Conservation (phyloP, 1,140 invertebrate genomes). For the Drosophila serrata region DNA sequence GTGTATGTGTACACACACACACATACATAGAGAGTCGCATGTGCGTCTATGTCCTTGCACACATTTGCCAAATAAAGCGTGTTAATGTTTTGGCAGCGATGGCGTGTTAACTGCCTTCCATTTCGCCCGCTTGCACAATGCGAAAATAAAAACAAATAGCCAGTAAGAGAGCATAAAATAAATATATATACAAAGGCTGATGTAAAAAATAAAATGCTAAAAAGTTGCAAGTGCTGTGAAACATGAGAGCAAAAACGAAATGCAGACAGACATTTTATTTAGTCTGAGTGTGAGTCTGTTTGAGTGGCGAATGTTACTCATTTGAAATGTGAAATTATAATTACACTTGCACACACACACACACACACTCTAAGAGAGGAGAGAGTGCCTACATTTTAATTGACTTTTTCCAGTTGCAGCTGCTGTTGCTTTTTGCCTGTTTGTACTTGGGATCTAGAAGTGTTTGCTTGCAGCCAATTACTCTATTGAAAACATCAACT, state of each 20-base stretch:
- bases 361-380: conserved; percentile 4
- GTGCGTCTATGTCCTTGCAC: conserved; percentile 64
- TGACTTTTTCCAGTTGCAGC: conserved; percentile 44
- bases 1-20: not conserved
- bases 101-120: conserved; percentile 80
- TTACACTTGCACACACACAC: conserved; percentile 40
- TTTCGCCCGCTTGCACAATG: conserved; percentile 76
- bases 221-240: conserved; percentile 40
- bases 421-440: conserved; percentile 20
- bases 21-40: not conserved
- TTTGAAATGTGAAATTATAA: conserved; percentile 67
- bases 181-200: conserved; percentile 44
- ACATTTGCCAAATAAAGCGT: conserved; percentile 82
- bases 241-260: conserved; percentile 33
- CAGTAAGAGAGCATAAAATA: conserved; percentile 55
- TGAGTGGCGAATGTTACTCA: conserved; percentile 49
- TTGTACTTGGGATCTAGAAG: conserved; percentile 18
- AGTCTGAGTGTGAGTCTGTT: conserved; percentile 19
- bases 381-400: conserved; percentile 56
- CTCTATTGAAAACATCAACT: conserved; percentile 21
- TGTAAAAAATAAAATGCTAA: conserved; percentile 52
- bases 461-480: conserved; percentile 39
- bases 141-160: conserved; percentile 64
- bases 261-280: conserved; percentile 27
- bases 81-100: conserved; percentile 78